Percentiles rank a stretch among this genome's conserved stretches.
Evolutionary conservation across 2,113 vertebrate genomes (phyloP).

Genomic region (Hippoglossus stenolepis): DNA sequence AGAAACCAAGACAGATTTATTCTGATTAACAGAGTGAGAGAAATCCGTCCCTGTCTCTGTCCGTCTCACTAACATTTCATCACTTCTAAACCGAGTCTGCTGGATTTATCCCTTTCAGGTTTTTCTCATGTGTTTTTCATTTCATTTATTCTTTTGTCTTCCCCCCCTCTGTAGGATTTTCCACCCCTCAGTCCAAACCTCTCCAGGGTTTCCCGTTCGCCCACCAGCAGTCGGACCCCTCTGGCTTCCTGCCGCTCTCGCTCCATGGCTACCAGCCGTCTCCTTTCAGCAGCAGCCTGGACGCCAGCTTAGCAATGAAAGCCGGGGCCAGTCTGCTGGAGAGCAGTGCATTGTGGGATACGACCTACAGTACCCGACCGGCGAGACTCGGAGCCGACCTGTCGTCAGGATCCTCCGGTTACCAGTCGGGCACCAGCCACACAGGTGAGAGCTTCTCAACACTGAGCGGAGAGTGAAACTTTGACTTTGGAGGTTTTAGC

Average conservation of each 20-base stretch:
- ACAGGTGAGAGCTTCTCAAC: slow-evolving; percentile 76
- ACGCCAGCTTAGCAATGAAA: slow-evolving; percentile 48
- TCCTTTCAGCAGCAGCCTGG: slow-evolving; percentile 46
- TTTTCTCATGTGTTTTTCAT: neutral
- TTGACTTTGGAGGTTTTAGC: too few relatives aligned
- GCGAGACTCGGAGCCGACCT: slow-evolving; percentile 71
- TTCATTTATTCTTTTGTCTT: neutral
- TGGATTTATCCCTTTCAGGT: neutral
- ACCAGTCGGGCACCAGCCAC: slow-evolving; percentile 81
- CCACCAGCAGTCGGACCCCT: slow-evolving; percentile 57
- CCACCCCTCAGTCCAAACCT: slow-evolving; percentile 75
- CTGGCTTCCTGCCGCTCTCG: slow-evolving; percentile 54
- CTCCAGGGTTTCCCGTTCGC: slow-evolving; percentile 61
- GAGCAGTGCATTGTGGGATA: slow-evolving; percentile 74
- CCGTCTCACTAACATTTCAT: neutral
- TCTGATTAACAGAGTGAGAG: slow-evolving; percentile 14
- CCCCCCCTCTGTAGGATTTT: slow-evolving; percentile 47
- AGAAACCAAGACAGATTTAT: too few relatives aligned
- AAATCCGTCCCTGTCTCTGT: slow-evolving; percentile 8
- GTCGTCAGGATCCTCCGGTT: slow-evolving; percentile 80
- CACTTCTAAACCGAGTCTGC: neutral
- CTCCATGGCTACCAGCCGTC: slow-evolving; percentile 66
- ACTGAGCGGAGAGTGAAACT: too few relatives aligned
- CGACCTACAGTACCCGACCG: slow-evolving; percentile 40
- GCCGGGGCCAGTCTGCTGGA: slow-evolving; percentile 65